A percentile compares a stretch with the other conserved stretches of the same genome.
phyloP scores from a whole-genome alignment of 2,113 vertebrate genomes.

The Tauraco erythrolophus region DNA sequence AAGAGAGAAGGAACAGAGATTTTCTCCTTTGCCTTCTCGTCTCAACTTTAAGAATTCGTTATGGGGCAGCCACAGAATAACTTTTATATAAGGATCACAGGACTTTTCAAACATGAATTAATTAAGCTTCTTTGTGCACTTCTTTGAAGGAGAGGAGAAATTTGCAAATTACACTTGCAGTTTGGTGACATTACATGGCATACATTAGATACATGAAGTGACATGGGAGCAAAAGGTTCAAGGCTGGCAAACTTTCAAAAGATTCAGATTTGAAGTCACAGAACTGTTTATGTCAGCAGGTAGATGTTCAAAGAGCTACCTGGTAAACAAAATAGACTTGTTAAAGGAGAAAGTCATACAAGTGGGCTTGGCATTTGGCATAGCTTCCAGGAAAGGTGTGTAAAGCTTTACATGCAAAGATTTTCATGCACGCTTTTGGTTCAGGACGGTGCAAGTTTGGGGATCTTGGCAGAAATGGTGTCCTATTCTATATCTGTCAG shows the following conservation, averaged over 20 bases:
- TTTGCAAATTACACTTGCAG: not conserved
- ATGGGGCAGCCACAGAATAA: not conserved
- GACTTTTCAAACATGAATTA: not conserved
- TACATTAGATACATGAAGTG: not conserved
- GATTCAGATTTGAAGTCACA: not conserved
- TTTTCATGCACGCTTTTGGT: not conserved
- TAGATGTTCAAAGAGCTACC: not conserved
- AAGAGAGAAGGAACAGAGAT: not conserved
- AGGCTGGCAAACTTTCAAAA: not conserved
- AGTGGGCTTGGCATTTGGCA: not conserved
- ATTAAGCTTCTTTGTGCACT: not conserved
- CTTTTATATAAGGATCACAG: not conserved
- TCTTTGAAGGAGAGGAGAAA: not conserved
- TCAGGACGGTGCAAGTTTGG: not conserved
- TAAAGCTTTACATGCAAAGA: not conserved
- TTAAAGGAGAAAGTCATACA: not conserved
- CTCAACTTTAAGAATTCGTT: not conserved
- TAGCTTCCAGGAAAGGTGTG: not conserved
- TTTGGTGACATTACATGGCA: not conserved
- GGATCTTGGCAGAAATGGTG: not conserved
- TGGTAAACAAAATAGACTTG: not conserved
- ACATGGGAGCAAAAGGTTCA: not conserved
- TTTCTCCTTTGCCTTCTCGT: not conserved
- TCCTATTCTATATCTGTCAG: not conserved
- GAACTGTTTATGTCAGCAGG: not conserved